phyloP scores from a whole-genome alignment of 2,888 invertebrate genomes.

The Tiliacea aurago region DNA sequence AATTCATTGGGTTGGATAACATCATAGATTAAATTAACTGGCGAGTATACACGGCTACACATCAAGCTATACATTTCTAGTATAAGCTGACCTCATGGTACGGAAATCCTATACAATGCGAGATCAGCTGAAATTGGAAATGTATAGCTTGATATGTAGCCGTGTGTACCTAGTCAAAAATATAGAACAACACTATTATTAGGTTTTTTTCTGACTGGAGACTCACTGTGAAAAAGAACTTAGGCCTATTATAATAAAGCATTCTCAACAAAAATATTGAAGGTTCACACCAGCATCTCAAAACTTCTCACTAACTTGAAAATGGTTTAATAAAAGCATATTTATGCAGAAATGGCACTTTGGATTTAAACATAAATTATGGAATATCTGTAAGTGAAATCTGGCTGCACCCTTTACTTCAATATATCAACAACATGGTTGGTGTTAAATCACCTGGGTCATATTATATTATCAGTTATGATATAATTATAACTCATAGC shows the following conservation, averaged over 20 bases:
- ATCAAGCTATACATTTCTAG: too few species aligned
- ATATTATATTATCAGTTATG: constrained; percentile 27
- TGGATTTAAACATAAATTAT: neutral
- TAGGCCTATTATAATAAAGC: neutral
- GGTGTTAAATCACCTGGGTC: constrained; percentile 38
- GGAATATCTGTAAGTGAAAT: constrained; percentile 1
- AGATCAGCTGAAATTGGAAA: too few species aligned
- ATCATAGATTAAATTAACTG: neutral
- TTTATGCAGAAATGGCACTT: too few species aligned
- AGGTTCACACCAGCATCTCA: too few species aligned
- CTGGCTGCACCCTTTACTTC: constrained; percentile 6
- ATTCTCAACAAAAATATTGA: neutral
- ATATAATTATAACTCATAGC: constrained; percentile 25
- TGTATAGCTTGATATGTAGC: too few species aligned
- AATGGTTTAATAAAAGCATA: constrained; percentile 12
- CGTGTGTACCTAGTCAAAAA: neutral
- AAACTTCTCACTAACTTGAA: neutral
- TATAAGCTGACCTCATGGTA: too few species aligned
- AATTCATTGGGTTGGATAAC: neutral
- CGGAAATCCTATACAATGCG: too few species aligned
- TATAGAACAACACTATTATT: neutral
- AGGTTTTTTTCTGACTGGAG: neutral
- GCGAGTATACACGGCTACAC: too few species aligned
- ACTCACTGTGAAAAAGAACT: neutral
- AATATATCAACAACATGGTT: constrained; percentile 13